phyloP scores from a whole-genome alignment of 1,140 invertebrate genomes.

The Drosophila jambulina region DNA sequence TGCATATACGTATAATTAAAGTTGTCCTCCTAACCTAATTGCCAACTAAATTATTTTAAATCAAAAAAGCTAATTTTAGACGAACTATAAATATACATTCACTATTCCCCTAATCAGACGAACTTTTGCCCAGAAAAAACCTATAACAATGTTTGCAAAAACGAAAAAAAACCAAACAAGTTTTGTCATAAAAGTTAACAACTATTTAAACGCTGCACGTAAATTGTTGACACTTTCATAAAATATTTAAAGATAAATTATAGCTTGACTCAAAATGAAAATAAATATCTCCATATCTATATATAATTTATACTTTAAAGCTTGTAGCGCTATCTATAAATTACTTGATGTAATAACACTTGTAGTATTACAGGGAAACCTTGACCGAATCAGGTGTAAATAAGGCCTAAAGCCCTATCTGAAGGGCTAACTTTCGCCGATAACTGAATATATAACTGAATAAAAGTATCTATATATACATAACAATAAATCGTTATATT shows the following conservation, averaged over 20 bases:
- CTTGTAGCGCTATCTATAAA: neutral
- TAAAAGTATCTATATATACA: neutral
- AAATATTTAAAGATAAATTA: neutral
- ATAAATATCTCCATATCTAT: neutral
- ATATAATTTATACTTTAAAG: neutral
- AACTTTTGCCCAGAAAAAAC: neutral
- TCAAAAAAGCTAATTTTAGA: neutral
- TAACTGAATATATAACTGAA: neutral
- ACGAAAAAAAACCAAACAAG: neutral
- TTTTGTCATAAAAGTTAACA: neutral
- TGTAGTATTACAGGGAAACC: neutral
- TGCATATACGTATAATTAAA: neutral
- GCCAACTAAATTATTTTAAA: neutral
- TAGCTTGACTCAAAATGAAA: slow-evolving; percentile 1
- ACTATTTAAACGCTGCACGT: neutral
- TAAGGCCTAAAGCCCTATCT: neutral
- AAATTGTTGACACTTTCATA: neutral
- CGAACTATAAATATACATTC: neutral
- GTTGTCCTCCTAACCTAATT: neutral
- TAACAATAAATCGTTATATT: neutral
- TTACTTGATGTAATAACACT: neutral
- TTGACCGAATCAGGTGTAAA: slow-evolving; percentile 3
- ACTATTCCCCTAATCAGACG: neutral
- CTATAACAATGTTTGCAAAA: neutral
- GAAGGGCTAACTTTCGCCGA: slow-evolving; percentile 1